These are phyloP conservation scores for Pogonocichla stellata DNA, from an alignment of 2,113 vertebrate species.

Conservation along the genomic window DNA sequence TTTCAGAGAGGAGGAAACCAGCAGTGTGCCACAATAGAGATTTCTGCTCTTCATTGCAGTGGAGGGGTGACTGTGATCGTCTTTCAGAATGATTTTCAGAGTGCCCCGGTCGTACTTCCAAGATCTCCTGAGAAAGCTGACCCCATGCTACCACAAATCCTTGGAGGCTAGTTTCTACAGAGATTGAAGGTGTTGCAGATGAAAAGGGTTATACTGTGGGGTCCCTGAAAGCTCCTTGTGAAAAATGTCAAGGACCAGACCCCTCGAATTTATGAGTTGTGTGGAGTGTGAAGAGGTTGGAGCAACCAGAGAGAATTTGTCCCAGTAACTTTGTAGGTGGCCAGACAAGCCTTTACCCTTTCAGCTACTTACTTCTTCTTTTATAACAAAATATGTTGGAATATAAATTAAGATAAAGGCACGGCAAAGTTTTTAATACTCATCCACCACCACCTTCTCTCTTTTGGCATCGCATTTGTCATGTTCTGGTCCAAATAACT, in stretches of 20 bases:
- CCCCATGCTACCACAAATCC: not conserved
- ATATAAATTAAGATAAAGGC: not conserved
- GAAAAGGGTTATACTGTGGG: not conserved
- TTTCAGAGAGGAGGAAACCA: not conserved
- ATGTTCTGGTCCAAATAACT: not conserved
- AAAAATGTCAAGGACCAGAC: not conserved
- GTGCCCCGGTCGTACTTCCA: not conserved
- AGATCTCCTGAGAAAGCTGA: not conserved
- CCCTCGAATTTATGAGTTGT: not conserved
- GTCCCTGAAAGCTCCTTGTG: not conserved
- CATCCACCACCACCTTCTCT: no score
- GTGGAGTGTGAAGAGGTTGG: not conserved
- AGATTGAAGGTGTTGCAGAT: not conserved
- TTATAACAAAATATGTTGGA: not conserved
- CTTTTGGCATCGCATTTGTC: not conserved
- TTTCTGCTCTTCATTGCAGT: not conserved
- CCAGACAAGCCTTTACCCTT: not conserved
- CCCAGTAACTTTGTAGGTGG: not conserved
- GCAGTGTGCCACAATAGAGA: fast-evolving
- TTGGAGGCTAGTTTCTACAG: not conserved
- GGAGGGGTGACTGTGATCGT: not conserved
- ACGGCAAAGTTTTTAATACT: not conserved
- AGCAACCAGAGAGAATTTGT: not conserved
- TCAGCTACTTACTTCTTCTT: not conserved
- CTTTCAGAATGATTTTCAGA: not conserved